Conservation (phyloP, 2,888 invertebrate species). For the Melipona bicolor region DNA sequence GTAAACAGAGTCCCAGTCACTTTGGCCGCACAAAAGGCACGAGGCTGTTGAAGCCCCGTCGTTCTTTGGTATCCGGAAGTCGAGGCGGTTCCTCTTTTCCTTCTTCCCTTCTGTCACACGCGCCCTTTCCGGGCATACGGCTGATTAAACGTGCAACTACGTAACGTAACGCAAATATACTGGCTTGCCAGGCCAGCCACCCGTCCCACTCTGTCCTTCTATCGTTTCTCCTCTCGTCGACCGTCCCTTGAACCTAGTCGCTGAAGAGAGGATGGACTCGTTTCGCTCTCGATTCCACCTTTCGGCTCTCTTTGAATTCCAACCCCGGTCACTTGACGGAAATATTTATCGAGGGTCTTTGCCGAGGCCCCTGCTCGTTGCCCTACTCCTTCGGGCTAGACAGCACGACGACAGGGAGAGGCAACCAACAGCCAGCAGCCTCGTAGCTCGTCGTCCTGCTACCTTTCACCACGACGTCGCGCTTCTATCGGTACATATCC, state of each 20-base stretch:
- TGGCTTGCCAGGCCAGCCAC: slow-evolving; percentile 63
- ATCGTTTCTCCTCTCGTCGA: slow-evolving; percentile 44
- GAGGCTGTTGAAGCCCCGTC: slow-evolving; percentile 61
- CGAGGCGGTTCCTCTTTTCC: slow-evolving; percentile 58
- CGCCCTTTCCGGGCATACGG: slow-evolving; percentile 79
- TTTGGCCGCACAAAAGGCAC: slow-evolving; percentile 70
- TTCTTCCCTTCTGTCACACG: slow-evolving; percentile 76
- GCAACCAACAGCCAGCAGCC: slow-evolving; percentile 28
- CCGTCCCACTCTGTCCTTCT: slow-evolving; percentile 38
- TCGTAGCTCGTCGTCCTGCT: slow-evolving; percentile 62
- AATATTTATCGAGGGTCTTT: slow-evolving; percentile 82
- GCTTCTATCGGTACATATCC: slow-evolving; percentile 62
- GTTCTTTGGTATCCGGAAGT: slow-evolving; percentile 61
- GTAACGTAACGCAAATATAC: slow-evolving; percentile 83
- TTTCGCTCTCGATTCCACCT: slow-evolving; percentile 80
- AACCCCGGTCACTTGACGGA: slow-evolving; percentile 82
- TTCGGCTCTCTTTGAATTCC: slow-evolving; percentile 82
- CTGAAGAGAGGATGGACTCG: slow-evolving; percentile 63
- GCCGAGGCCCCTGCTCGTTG: slow-evolving; percentile 65
- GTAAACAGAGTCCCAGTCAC: slow-evolving; percentile 72
- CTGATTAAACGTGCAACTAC: slow-evolving; percentile 84
- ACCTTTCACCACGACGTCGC: slow-evolving; percentile 61
- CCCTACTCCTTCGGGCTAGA: slow-evolving; percentile 69
- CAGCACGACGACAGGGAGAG: slow-evolving; percentile 73
- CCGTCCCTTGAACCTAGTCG: slow-evolving; percentile 52